These are phyloP conservation scores for Cryptotis parvus DNA, from an alignment of 2,113 vertebrate species.

Conservation along the genomic window DNA sequence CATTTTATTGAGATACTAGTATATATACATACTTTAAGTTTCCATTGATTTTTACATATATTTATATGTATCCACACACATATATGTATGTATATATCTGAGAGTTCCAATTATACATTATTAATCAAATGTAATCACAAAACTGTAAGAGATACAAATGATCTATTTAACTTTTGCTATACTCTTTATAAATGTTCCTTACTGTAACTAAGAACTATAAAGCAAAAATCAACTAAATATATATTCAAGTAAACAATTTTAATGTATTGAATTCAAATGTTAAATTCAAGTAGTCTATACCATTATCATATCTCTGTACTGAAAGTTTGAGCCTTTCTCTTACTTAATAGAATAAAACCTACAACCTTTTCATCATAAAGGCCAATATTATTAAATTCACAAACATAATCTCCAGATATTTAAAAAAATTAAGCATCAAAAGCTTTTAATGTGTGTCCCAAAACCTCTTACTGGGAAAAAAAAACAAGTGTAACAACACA, in stretches of 20 bases:
- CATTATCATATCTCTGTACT: background rate
- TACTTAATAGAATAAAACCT: slow-evolving; percentile 8
- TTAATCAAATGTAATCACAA: background rate
- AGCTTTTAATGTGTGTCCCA: slow-evolving; percentile 15
- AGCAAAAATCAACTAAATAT: slow-evolving; percentile 32
- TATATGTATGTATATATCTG: too few relatives aligned
- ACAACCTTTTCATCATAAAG: slow-evolving; percentile 51
- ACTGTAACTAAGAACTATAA: slow-evolving; percentile 18
- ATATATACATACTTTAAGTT: too few relatives aligned
- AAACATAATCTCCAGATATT: slow-evolving; percentile 54
- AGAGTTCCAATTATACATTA: background rate
- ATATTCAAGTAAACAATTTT: background rate
- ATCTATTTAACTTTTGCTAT: slow-evolving; percentile 25
- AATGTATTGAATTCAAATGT: slow-evolving; percentile 13
- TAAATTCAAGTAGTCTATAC: background rate
- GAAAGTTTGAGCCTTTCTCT: background rate
- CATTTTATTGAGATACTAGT: too few relatives aligned
- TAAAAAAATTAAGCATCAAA: slow-evolving; percentile 64
- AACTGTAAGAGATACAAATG: too few relatives aligned
- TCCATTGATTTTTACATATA: too few relatives aligned
- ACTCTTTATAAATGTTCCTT: background rate
- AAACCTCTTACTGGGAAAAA: slow-evolving; percentile 66
- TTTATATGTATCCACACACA: too few relatives aligned
- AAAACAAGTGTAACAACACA: slow-evolving; percentile 59
- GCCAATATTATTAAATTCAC: slow-evolving; percentile 22